A percentile compares a stretch with the other conserved stretches of the same genome.
Conservation (phyloP, 2,888 invertebrate genomes). For the Agonopterix alstromeriana region DNA sequence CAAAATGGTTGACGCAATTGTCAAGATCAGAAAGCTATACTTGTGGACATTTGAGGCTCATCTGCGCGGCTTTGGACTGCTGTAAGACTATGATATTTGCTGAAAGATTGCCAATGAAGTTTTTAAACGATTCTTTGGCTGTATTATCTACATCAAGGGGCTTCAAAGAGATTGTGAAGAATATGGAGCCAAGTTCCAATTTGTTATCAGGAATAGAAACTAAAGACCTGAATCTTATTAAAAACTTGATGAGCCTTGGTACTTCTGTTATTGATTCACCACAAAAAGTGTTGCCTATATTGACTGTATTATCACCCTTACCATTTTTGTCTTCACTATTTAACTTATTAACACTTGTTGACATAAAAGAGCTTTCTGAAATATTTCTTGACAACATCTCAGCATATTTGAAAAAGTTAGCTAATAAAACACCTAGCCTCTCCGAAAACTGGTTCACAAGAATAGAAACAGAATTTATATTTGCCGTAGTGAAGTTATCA, state of each 20-base stretch:
- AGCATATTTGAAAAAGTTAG: slow-evolving; percentile 59
- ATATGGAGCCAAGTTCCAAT: slow-evolving; percentile 55
- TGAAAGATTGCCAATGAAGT: slow-evolving; percentile 40
- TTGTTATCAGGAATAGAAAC: slow-evolving; percentile 52
- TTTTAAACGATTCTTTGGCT: slow-evolving; percentile 42
- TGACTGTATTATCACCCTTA: slow-evolving; percentile 51
- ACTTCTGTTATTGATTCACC: slow-evolving; percentile 42
- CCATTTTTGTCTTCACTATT: slow-evolving; percentile 58
- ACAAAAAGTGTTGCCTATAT: slow-evolving; percentile 54
- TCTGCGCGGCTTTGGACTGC: slow-evolving; percentile 55
- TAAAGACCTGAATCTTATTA: slow-evolving; percentile 40
- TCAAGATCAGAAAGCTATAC: slow-evolving; percentile 49
- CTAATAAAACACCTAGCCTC: slow-evolving; percentile 47
- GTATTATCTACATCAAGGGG: slow-evolving; percentile 57
- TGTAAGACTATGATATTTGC: slow-evolving; percentile 43
- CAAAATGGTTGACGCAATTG: slow-evolving; percentile 70
- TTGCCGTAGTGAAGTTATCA: slow-evolving; percentile 65
- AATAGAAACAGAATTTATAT: slow-evolving; percentile 76
- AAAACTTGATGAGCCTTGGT: slow-evolving; percentile 53
- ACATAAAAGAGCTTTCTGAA: slow-evolving; percentile 45
- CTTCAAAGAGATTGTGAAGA: slow-evolving; percentile 54
- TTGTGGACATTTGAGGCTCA: slow-evolving; percentile 57
- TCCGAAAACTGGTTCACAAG: slow-evolving; percentile 79
- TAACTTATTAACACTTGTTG: slow-evolving; percentile 40
- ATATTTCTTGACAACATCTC: slow-evolving; percentile 48